Evolutionary conservation across 2,888 invertebrate genomes (phyloP), one percentile per base, ranked within the genome.

Genomic region (Eulithis prunata): DNA sequence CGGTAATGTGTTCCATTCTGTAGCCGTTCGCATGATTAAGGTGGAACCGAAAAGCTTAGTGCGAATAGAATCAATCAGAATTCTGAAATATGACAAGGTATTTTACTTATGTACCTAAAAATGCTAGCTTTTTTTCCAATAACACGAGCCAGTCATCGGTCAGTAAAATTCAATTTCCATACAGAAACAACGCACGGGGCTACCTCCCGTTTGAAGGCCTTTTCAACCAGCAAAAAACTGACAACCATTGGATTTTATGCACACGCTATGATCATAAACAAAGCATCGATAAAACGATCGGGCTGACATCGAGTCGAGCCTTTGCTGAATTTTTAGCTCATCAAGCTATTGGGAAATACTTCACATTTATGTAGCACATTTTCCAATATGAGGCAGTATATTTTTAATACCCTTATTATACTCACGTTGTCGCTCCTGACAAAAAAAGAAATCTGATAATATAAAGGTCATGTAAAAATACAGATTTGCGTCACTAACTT

Each of bases 241-340:
- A 77, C 75, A 69, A 73, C 71, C 71, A 75, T 69, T 62, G 71
- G 71, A 74, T 82, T 84, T 80, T 78, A 82, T 83, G 79, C 77
- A 83, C 83, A 84, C 80, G 73, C 70, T 68, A 55, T 71, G 72
- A 80, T 75, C 77, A 78, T 78, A 78, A 83, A 83, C 80, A 83
- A 83, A 70, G 72, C 74, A 74, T 74, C 71, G 70, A 71, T 77
- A 77, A 79, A 73, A 57, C 56, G n/a, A 58, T 52, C 49, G 36
- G 55, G 38, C 55, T 62, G 62, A 54, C 61, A 62, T 14, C 32
- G 36, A 32, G 28, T 41, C 38, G 49, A 49, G 55, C 54, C 57
- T 49, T 65, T 51, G 57, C 28, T 8, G 21, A 38, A 43, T 61
- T 65, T 55, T 61, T 28, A 47, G 21, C 53, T 8, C 46, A 52